Evolutionary conservation across 2,888 invertebrate genomes (phyloP), one percentile per base, ranked within the genome.

Genomic region (Gryllus longicercus): DNA sequence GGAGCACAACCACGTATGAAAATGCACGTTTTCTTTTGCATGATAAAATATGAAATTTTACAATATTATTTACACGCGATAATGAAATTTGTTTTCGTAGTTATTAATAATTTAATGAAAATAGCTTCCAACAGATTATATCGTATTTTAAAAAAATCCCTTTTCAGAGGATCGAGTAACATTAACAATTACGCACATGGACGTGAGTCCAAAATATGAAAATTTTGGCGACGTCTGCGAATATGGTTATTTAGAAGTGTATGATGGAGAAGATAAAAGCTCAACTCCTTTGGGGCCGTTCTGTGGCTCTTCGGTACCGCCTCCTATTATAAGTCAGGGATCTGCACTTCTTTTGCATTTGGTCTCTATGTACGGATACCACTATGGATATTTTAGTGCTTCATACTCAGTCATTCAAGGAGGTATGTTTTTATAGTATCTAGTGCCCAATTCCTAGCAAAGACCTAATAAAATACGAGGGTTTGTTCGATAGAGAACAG

Each of bases 321-420:
- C 87, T 2, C 90, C 93, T 23, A 88, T 96, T 50, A 91, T 92
- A 11, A 93, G 94, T 85, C 88, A 89, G 83, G 94, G 95, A 2
- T 90, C 90, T 83, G 90, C 92, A 5, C 79, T 86, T 21, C 82
- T 84, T 50, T 83, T 86, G 3, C 82, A 81, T 14, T 80, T 85
- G 50, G 78, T 82, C 8, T 83, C 82, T 14, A 10, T 38, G 11
- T 80, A 81, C 63, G 82, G 83, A 2, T 75, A 76, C n/a, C 83
- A 83, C 8, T 49, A 23, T 16, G 80, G 83, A 81, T 75, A 83
- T 82, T 79, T 86, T 77, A 21, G 49, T 10, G 82, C 82, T 16
- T 50, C 80, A 10, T 82, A 82, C 50, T 80, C 82, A 2, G 88
- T 90, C 50, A 86, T 91, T 5, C 88, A 89, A 82, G 87, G 90